Evolutionary conservation across 1,140 invertebrate species (phyloP).

Genomic region (Mamestra configurata): DNA sequence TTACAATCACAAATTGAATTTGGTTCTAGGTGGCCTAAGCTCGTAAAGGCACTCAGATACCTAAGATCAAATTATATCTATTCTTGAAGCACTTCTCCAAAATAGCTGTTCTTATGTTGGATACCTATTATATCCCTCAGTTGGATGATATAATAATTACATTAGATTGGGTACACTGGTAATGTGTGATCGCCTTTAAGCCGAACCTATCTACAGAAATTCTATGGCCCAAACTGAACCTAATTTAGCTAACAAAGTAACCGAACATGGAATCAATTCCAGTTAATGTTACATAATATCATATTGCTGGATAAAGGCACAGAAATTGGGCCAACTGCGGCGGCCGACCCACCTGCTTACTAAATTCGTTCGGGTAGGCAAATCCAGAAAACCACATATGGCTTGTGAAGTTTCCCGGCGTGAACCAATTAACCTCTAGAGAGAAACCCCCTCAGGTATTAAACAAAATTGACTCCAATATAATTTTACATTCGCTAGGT

Average conservation of each 20-base stretch:
- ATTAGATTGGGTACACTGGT: neutral
- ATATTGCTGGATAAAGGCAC: constrained; percentile 49
- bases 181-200: constrained; percentile 6
- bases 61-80: constrained; percentile 6
- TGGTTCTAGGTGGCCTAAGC: neutral
- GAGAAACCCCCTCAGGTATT: constrained; percentile 64
- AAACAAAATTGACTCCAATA: constrained; percentile 73
- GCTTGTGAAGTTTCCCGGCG: constrained; percentile 64
- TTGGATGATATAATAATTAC: neutral
- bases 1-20: constrained; percentile 5
- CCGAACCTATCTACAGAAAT: constrained; percentile 4
- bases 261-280: constrained; percentile 42
- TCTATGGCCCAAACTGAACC: constrained; percentile 10
- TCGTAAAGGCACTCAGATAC: neutral
- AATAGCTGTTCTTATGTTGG: neutral
- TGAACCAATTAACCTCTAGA: constrained; percentile 71
- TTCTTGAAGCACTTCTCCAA: neutral
- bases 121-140: neutral
- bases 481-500: constrained; percentile 64
- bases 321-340: constrained; percentile 54
- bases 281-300: constrained; percentile 47
- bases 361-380: constrained; percentile 60
- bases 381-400: constrained; percentile 72
- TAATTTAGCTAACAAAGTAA: constrained; percentile 40
- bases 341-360: constrained; percentile 52